These are phyloP conservation scores for Cavia aperea DNA, from an alignment of 2,113 vertebrate species.

Conservation along the genomic window DNA sequence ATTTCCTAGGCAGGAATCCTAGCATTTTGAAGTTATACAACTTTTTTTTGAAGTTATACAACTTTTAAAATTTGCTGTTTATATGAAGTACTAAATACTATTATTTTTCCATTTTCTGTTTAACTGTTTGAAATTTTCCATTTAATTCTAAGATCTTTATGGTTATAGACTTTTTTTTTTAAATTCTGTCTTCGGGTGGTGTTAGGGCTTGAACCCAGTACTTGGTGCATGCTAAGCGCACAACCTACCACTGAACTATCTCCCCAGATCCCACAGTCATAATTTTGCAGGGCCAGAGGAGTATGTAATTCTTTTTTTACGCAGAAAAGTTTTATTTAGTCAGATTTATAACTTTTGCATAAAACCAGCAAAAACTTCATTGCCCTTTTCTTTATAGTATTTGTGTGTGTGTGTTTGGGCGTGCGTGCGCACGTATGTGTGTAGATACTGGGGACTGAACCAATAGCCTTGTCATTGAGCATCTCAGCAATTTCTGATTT, in stretches of 20 bases:
- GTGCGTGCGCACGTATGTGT: not conserved
- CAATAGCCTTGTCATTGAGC: not conserved
- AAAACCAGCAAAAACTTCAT: not conserved
- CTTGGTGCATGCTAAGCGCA: no score
- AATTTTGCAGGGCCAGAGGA: not conserved
- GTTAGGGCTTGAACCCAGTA: no score
- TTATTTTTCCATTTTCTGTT: not conserved
- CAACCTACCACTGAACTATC: no score
- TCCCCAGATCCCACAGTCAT: not conserved
- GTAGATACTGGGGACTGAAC: not conserved
- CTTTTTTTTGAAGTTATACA: not conserved
- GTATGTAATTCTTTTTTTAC: not conserved
- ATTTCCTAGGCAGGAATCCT: not conserved
- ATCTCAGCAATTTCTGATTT: not conserved
- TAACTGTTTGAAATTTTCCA: not conserved
- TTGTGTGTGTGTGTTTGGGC: not conserved
- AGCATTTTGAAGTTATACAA: not conserved
- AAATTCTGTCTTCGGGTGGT: no score
- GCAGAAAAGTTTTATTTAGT: conserved; percentile 2
- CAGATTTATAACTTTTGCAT: not conserved
- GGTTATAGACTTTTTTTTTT: not conserved
- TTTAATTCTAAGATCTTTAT: not conserved
- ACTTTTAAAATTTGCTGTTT: not conserved
- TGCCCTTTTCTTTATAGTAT: not conserved
- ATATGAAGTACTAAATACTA: not conserved